These are phyloP conservation scores for Dryococelus australis DNA, from an alignment of 2,888 invertebrate genomes.

Conservation along the genomic window DNA sequence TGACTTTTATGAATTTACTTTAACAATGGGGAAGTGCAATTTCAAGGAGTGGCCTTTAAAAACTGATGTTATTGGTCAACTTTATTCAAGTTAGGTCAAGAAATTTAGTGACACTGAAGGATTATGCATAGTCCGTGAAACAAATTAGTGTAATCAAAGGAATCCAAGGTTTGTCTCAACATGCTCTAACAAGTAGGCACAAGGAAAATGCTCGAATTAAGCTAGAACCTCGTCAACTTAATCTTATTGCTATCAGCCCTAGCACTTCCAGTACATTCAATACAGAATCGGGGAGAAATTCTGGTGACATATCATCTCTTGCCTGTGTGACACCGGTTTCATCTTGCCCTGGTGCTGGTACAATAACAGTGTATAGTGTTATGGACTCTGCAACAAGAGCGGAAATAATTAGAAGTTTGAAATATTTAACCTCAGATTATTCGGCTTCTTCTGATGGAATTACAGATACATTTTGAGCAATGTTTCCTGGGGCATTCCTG, in stretches of 20 bases:
- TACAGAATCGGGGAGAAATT: background rate
- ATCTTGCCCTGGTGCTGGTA: background rate
- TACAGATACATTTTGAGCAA: background rate
- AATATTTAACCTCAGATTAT: background rate
- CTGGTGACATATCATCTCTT: background rate
- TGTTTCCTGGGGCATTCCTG: slow-evolving; percentile 12
- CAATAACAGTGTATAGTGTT: background rate
- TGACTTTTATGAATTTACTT: background rate
- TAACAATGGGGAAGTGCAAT: too few relatives aligned
- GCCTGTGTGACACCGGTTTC: background rate
- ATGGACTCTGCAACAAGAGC: slow-evolving; percentile 13
- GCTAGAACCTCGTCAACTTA: slow-evolving; percentile 1
- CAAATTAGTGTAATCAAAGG: slow-evolving; percentile 1
- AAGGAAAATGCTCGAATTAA: background rate
- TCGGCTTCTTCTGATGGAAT: background rate
- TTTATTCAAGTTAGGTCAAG: background rate
- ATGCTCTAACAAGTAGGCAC: background rate
- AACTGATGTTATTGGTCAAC: background rate
- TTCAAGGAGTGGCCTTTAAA: slow-evolving; percentile 1
- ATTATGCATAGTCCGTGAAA: background rate
- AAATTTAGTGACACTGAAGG: background rate
- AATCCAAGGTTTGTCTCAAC: slow-evolving; percentile 12
- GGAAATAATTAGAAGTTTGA: slow-evolving; percentile 1
- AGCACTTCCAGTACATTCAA: background rate
- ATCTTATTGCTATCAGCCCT: background rate